Evolutionary conservation across 2,797 vertebrate genomes (phyloP).

Genomic region (Poeciliopsis infans): DNA sequence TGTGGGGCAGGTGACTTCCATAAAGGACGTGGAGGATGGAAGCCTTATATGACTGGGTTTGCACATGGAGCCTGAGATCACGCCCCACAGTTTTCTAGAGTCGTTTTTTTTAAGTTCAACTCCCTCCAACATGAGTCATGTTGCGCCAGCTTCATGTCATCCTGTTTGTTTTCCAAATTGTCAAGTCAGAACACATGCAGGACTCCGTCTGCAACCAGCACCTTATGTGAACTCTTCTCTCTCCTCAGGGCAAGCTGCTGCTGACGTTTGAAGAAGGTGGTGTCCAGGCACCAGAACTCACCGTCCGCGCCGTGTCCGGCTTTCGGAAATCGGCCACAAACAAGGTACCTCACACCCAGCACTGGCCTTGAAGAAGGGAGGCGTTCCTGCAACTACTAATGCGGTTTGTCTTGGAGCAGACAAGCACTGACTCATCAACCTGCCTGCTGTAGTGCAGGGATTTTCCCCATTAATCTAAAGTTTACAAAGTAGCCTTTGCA

Average conservation of each 20-base stretch:
- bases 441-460: not conserved
- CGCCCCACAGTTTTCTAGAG: not conserved
- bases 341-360: constrained; percentile 81
- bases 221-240: constrained; percentile 1
- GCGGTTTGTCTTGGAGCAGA: constrained; percentile 16
- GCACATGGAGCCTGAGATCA: not conserved
- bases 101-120: not conserved
- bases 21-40: constrained; percentile 11
- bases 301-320: constrained; percentile 81
- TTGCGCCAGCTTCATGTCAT: not conserved
- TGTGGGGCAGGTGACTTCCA: constrained; percentile 46
- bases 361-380: not conserved
- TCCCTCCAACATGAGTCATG: not conserved
- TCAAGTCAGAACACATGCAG: constrained; percentile 22
- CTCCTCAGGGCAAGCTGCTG: constrained; percentile 73
- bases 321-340: constrained; percentile 79
- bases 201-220: not conserved
- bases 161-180: not conserved
- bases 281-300: constrained; percentile 83
- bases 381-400: not conserved
- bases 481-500: not conserved
- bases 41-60: not conserved
- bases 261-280: constrained; percentile 87
- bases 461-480: constrained; percentile 8
- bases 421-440: constrained; percentile 27